These are phyloP conservation scores for Diachrysia chrysitis DNA, from an alignment of 2,888 invertebrate genomes.

Conservation along the genomic window DNA sequence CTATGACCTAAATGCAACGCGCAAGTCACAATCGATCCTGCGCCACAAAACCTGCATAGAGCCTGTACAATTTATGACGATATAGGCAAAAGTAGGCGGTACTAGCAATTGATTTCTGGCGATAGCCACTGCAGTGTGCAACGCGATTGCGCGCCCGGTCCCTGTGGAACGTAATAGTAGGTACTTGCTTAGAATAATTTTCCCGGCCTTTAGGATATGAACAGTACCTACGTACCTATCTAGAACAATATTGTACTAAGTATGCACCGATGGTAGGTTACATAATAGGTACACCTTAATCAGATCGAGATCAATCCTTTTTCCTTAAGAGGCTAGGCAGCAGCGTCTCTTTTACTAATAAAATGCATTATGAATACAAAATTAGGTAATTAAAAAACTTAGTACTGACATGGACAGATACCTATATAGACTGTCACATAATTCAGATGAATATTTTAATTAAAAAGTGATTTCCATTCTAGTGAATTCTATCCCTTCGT, in stretches of 20 bases:
- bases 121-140: neutral
- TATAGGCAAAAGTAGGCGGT: neutral
- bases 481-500: too few species aligned
- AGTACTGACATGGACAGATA: too few species aligned
- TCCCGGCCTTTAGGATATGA: neutral
- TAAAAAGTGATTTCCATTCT: too few species aligned
- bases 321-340: too few species aligned
- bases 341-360: too few species aligned
- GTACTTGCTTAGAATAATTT: neutral
- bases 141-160: neutral
- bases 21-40: neutral
- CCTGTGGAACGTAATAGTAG: neutral
- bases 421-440: too few species aligned
- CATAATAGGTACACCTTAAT: too few species aligned
- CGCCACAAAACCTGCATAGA: neutral
- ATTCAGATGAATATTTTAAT: too few species aligned
- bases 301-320: too few species aligned
- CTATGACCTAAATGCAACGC: slow-evolving; percentile 6
- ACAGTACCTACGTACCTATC: neutral
- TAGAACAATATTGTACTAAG: neutral
- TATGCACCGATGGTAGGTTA: too few species aligned
- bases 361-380: too few species aligned
- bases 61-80: neutral
- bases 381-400: too few species aligned
- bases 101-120: neutral